Base-by-base conservation (phyloP, 2,888 invertebrate species). In the Synanthedon tipuliformis region DNA sequence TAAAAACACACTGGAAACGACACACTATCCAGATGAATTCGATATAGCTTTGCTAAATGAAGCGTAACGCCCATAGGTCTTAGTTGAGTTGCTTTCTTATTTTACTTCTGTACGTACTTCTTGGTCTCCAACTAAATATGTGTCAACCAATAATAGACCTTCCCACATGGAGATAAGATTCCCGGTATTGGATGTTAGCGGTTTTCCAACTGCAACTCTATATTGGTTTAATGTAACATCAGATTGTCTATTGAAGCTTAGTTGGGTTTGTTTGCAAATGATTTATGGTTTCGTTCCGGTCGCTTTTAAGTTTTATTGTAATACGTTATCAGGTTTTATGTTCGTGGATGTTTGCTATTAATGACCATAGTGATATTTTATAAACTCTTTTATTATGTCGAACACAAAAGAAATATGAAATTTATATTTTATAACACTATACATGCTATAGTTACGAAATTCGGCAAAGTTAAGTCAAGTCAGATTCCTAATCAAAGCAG, bases 41-140 rank as follows among this genome's bases (percentile, higher is more conserved):
- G 86, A 79, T 78, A 82, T 82, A 81, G 78, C 75, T 81, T 80
- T 82, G 82, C 81, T 85, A 86, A 86, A 86, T 86, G 86, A 84
- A 86, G 84, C 86, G 78, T 68, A 69, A 70, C 76, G 72, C 69
- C 74, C 75, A 73, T 78, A 75, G 76, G 70, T 70, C 73, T 23
- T 74, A 69, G 70, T 67, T 69, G 55, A 64, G 57, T 58, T 61
- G 55, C 59, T 74, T 77, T 72, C 71, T 74, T 70, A 65, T 66
- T 59, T 61, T 59, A 60, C 68, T 69, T 66, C 55, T 53, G 55
- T 63, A 56, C 59, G 69, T 69, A 75, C 74, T 75, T 78, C 78
- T 73, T 69, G 66, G 71, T 66, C 58, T 57, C 56, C 61, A 63
- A 61, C 4, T 13, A 45, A 45, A 45, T 13, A 13, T 13, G n/a